Evolutionary conservation across 2,888 invertebrate species (phyloP).

Genomic region (Metacarcinus magister): DNA sequence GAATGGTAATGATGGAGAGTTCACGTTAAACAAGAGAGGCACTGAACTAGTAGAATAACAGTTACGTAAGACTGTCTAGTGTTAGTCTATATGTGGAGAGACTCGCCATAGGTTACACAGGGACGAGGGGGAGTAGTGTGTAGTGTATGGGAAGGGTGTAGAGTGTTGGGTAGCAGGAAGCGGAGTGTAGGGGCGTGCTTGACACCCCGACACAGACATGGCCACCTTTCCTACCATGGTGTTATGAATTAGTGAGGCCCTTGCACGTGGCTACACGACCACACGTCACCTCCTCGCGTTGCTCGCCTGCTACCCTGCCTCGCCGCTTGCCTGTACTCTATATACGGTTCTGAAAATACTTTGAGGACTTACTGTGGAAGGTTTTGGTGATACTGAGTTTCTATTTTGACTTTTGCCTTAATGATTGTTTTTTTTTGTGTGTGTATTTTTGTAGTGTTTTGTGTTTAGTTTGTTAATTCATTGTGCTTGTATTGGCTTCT

Average conservation of each 20-base stretch:
- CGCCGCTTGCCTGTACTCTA: background rate
- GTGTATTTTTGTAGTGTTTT: too few species aligned
- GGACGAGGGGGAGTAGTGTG: background rate
- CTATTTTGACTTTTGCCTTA: background rate
- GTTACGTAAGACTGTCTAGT: background rate
- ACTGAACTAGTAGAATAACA: background rate
- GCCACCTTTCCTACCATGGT: background rate
- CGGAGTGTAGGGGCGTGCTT: slow-evolving; percentile 15
- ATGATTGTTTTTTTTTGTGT: background rate
- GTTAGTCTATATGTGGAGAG: background rate
- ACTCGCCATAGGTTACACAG: background rate
- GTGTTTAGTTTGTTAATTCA: too few species aligned
- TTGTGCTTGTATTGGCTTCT: too few species aligned
- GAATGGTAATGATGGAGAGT: background rate
- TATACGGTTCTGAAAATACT: background rate
- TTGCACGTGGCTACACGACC: slow-evolving; percentile 26
- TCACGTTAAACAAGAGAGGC: background rate
- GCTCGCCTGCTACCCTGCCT: background rate
- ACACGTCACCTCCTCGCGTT: background rate
- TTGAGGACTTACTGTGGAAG: too few species aligned
- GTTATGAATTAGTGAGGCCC: background rate
- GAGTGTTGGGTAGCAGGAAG: background rate
- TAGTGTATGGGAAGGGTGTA: background rate
- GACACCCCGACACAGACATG: slow-evolving; percentile 1
- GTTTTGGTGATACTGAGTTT: too few species aligned